Percentiles rank a stretch among this genome's conserved stretches.
These are phyloP conservation scores for Leucopsar rothschildi DNA, from an alignment of 2,113 vertebrate species.

Conservation along the genomic window DNA sequence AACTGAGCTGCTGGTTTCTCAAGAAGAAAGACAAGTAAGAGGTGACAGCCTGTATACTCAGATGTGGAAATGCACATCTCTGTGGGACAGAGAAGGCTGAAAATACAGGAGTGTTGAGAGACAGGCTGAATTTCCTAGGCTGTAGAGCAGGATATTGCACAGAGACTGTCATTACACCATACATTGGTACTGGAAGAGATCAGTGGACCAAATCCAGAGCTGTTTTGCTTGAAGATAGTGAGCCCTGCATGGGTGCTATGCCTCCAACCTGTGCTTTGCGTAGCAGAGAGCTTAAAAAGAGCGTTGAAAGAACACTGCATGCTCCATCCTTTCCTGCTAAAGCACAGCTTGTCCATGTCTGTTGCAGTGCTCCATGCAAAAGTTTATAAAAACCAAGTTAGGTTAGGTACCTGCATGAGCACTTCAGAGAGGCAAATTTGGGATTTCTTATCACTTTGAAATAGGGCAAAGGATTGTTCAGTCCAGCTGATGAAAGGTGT, in stretches of 20 bases:
- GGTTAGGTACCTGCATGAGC: not conserved
- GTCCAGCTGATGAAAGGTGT: not conserved
- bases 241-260: not conserved
- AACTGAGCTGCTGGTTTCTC: not conserved
- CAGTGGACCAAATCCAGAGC: not conserved
- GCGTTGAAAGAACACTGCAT: not conserved
- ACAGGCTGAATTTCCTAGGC: not conserved
- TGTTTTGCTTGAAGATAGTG: not conserved
- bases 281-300: not conserved
- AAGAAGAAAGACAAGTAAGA: not conserved
- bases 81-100: not conserved
- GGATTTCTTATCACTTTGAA: not conserved
- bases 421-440: not conserved
- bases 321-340: not conserved
- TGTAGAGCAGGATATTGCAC: not conserved
- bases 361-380: not conserved
- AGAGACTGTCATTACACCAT: not conserved
- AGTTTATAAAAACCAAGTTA: not conserved
- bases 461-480: not conserved
- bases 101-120: not conserved
- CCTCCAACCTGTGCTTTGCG: not conserved
- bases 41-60: not conserved
- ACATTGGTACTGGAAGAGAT: not conserved
- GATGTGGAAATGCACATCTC: not conserved
- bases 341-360: not conserved